Conservation (phyloP, 2,888 invertebrate genomes). For the Drosophila seclusa region DNA sequence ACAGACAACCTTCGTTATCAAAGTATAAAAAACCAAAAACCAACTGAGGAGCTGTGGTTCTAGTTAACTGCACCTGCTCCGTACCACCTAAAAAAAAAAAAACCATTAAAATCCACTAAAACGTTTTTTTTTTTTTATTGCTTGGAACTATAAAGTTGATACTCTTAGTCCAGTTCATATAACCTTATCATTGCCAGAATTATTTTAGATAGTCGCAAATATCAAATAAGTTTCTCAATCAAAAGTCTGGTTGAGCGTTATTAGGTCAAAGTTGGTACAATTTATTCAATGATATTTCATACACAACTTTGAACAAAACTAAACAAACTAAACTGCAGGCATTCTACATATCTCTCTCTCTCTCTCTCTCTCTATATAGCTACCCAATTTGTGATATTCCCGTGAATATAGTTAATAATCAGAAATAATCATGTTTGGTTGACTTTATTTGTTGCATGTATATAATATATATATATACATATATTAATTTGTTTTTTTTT, state of each 20-base stretch:
- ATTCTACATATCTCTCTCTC: neutral
- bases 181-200: neutral
- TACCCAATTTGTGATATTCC: neutral
- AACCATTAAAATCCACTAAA: neutral
- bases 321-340: neutral
- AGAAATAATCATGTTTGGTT: slow-evolving; percentile 56
- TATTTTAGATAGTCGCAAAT: neutral
- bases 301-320: neutral
- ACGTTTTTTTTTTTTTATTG: too few species aligned
- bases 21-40: neutral
- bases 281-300: neutral
- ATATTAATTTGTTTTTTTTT: slow-evolving; percentile 25
- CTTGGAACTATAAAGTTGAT: neutral
- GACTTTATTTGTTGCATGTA: slow-evolving; percentile 70
- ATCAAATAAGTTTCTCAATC: neutral
- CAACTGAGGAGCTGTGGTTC: neutral
- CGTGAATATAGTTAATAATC: neutral
- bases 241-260: neutral
- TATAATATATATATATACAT: slow-evolving; percentile 46
- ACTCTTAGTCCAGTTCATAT: neutral
- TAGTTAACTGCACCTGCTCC: neutral
- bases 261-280: neutral
- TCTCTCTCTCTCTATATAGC: neutral
- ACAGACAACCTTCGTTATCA: neutral
- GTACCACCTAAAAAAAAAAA: neutral